Base-by-base conservation (phyloP, 30 jellyfish, hydroid and myxozoan species). In the Hydractinia echinata region DNA sequence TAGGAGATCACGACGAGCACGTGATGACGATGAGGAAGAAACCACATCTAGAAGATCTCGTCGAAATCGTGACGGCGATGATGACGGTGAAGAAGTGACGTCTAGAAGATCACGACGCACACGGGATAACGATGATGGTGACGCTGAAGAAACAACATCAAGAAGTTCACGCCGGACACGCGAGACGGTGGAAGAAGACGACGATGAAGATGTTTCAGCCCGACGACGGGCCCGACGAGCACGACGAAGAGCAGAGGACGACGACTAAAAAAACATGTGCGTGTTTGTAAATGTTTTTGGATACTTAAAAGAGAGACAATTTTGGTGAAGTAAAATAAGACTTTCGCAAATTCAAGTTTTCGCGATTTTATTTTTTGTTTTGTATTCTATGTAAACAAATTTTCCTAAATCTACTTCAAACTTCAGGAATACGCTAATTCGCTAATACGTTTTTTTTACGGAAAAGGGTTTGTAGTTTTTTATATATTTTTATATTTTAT, bases 201-300 rank as follows among this genome's bases (percentile, higher is more conserved):
- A 74, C 20, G 83, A 30, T 5, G 72, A 74, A 8, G 83, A 30
- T 55, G 69, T 16, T 19, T 19, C 83, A 74, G 61, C 83, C 39
- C 13, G 83, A 50, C 83, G 83, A 74, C 70, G 83, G 20, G 83
- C 83, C 51, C 10, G 71, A 74, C 51, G 83, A 50, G 30, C 67
- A 74, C 51, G 61, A 30, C 62, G 66, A 20, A 51, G 68, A 19
- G 81, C 39, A 44, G 74, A 64, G 51, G 18, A 64, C 18, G 74
- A 64, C 44, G 44, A 30, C 44, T 30, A 30, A 30, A 30, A 30
- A 30, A 30, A 30, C 44, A 2, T 30, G 1, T 2, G 2, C 44
- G 44, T 30, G 1, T 30, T 30, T 30, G 44, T 30, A 30, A 30
- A 30, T 30, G 44, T 30, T 30, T 30, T 30, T 30, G 44, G 44